Evolutionary conservation across 2,888 invertebrate species (phyloP).

Genomic region (Aporophyla nigra): DNA sequence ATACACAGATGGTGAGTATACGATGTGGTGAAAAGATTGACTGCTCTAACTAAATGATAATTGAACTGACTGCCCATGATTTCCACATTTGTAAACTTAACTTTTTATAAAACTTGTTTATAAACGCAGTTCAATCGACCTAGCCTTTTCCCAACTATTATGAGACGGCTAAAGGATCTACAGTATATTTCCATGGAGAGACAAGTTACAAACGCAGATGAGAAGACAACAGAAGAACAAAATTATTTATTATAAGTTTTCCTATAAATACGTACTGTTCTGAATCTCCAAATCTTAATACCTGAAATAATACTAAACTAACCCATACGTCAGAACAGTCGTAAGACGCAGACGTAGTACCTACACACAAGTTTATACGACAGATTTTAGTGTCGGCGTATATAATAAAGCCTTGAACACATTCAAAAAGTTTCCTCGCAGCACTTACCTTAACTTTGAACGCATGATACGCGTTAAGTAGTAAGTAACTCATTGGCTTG

Average conservation of each 20-base stretch:
- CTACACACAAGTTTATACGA: slow-evolving; percentile 56
- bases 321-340: slow-evolving; percentile 49
- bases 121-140: no score
- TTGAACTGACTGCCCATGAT: background rate
- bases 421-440: slow-evolving; percentile 67
- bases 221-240: no score
- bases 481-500: slow-evolving; percentile 72
- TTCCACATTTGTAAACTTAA: background rate
- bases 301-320: slow-evolving; percentile 35
- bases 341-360: slow-evolving; percentile 38
- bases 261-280: background rate
- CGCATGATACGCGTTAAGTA: slow-evolving; percentile 71
- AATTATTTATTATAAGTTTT: background rate
- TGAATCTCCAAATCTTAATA: background rate
- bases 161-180: no score
- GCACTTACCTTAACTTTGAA: slow-evolving; percentile 70
- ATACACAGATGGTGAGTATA: background rate
- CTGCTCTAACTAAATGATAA: no score
- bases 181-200: no score
- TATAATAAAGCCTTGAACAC: slow-evolving; percentile 67
- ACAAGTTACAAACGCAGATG: no score
- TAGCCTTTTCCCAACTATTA: no score
- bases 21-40: background rate
- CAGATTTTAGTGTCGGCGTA: slow-evolving; percentile 63
- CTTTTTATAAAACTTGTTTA: background rate